phyloP scores from a whole-genome alignment of 2,113 vertebrate genomes.

The Cinclus mexicanus region DNA sequence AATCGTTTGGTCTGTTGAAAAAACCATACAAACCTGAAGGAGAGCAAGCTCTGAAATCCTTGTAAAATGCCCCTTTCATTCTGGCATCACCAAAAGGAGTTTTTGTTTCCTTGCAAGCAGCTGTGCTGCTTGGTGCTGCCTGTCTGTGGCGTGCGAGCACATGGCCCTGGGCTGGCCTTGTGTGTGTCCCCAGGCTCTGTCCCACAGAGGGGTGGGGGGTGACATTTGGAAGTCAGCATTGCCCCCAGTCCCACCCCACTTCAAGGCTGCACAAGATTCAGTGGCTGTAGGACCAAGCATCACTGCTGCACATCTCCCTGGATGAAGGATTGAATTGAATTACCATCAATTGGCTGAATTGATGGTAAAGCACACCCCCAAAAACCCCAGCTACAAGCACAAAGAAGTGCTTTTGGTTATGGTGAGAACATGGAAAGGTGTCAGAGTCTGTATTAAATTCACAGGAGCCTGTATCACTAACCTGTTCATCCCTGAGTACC shows the following conservation, averaged over 20 bases:
- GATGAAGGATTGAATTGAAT: background rate
- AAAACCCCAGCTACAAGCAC: background rate
- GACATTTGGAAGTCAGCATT: background rate
- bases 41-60: background rate
- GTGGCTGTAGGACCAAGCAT: background rate
- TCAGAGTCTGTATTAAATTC: background rate
- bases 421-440: background rate
- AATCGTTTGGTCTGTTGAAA: background rate
- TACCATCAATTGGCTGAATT: background rate
- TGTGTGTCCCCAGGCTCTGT: background rate
- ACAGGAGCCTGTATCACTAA: background rate
- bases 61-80: slow-evolving; percentile 47
- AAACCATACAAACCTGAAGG: background rate
- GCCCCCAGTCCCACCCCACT: background rate
- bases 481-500: background rate
- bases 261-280: background rate
- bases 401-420: background rate
- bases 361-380: background rate
- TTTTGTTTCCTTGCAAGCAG: background rate
- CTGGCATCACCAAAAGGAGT: slow-evolving; percentile 11
- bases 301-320: accelerated
- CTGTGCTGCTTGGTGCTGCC: background rate
- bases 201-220: background rate
- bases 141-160: accelerated
- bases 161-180: background rate